phyloP scores from a whole-genome alignment of 2,888 invertebrate species.

The Bellardia bayeri region DNA sequence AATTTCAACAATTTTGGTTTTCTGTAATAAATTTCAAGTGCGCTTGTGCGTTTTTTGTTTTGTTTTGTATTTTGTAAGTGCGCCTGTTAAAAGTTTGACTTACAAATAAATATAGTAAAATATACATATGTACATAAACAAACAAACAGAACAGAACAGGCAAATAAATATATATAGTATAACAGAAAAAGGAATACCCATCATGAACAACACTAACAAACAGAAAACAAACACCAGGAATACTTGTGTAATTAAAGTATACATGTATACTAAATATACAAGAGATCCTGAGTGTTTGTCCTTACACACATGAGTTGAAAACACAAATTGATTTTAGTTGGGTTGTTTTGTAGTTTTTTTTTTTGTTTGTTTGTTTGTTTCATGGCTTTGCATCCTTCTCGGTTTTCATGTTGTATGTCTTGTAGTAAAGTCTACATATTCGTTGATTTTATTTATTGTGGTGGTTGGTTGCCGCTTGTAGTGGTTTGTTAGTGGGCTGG shows the following conservation, averaged over 20 bases:
- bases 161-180: background rate
- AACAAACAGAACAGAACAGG: slow-evolving; percentile 1
- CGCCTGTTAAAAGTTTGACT: slow-evolving; percentile 47
- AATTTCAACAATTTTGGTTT: slow-evolving; percentile 19
- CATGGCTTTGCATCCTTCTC: slow-evolving; percentile 6
- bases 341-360: slow-evolving; percentile 3
- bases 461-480: background rate
- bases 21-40: slow-evolving; percentile 21
- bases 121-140: slow-evolving; percentile 1
- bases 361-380: background rate
- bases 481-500: background rate
- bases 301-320: slow-evolving; percentile 54
- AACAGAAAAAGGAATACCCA: background rate
- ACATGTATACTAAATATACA: background rate
- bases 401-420: slow-evolving; percentile 14
- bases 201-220: background rate
- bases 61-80: slow-evolving; percentile 3
- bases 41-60: too few relatives aligned
- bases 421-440: background rate
- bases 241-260: slow-evolving; percentile 40
- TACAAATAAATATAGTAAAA: slow-evolving; percentile 57
- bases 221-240: background rate
- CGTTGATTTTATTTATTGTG: slow-evolving; percentile 7
- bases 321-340: slow-evolving; percentile 47
- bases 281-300: slow-evolving; percentile 42